These are phyloP conservation scores for Eumacrocentrus americanus DNA, from an alignment of 2,888 invertebrate species.

Conservation along the genomic window DNA sequence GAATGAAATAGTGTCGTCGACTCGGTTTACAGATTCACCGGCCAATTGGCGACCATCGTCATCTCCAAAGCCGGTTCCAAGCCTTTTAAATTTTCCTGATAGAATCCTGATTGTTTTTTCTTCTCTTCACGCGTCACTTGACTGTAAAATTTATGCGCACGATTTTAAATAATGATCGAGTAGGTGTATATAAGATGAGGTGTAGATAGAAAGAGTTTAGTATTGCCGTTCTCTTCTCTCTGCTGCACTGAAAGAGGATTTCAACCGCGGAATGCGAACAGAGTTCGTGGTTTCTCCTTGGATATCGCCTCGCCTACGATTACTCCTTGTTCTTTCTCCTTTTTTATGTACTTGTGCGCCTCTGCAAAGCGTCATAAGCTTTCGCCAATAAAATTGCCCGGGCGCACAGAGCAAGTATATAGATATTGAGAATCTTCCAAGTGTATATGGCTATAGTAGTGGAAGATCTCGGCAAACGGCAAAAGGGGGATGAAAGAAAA, in stretches of 20 bases:
- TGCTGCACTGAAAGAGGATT: conserved; percentile 19
- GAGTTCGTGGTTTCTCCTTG: conserved; percentile 36
- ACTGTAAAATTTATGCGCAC: not conserved
- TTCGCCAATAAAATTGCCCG: too few relatives aligned
- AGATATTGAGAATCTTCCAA: not conserved
- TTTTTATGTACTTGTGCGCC: too few relatives aligned
- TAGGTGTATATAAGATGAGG: too few relatives aligned
- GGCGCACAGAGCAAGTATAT: not conserved
- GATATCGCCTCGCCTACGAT: not conserved
- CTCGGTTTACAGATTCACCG: too few relatives aligned
- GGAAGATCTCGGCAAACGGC: not conserved
- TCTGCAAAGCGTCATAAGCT: too few relatives aligned
- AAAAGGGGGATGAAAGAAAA: conserved; percentile 21
- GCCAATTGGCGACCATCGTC: too few relatives aligned
- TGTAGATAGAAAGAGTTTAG: not conserved
- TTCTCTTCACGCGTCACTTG: not conserved
- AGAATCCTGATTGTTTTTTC: too few relatives aligned
- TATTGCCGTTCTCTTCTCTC: not conserved
- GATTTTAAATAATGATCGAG: too few relatives aligned
- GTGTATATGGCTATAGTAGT: not conserved
- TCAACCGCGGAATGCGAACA: conserved; percentile 48
- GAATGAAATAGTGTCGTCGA: not conserved
- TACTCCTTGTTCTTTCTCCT: not conserved
- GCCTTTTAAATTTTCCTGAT: too few relatives aligned
- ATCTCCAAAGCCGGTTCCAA: too few relatives aligned